A percentile compares a stretch with the other conserved stretches of the same genome.
These are phyloP conservation scores for Sceloporus undulatus DNA, from an alignment of 2,113 vertebrate genomes.

Conservation along the genomic window DNA sequence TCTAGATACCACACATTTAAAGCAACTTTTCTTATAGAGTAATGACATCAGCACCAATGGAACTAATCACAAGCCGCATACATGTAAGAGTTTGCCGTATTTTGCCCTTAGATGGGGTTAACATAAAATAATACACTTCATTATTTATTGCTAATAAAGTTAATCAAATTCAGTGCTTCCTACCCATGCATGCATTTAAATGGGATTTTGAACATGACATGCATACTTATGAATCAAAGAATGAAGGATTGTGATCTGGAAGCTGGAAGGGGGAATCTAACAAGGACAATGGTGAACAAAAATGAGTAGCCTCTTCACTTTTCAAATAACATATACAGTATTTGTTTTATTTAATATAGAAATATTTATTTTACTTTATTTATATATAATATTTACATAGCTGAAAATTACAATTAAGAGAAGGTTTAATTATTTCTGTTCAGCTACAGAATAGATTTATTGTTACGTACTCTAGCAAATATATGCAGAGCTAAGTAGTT, in stretches of 20 bases:
- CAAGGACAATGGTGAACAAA: constrained; percentile 67
- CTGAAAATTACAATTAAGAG: constrained; percentile 65
- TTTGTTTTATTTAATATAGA: constrained; percentile 72
- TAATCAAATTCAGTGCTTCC: constrained; percentile 78
- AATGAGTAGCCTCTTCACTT: constrained; percentile 68
- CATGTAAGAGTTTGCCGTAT: constrained; percentile 58
- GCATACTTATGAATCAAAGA: constrained; percentile 79
- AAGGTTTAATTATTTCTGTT: constrained; percentile 54
- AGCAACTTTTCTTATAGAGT: constrained; percentile 65
- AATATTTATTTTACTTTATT: constrained; percentile 78
- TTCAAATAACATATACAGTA: constrained; percentile 68
- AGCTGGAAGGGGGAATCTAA: constrained; percentile 55
- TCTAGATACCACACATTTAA: constrained; percentile 44
- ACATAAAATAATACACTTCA: constrained; percentile 74
- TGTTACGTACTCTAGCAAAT: background rate
- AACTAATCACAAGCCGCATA: constrained; percentile 50
- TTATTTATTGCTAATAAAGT: constrained; percentile 82
- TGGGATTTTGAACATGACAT: constrained; percentile 76
- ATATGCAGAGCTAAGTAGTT: background rate
- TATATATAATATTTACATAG: constrained; percentile 74
- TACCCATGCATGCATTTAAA: constrained; percentile 75
- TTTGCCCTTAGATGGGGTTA: constrained; percentile 76
- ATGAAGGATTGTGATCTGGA: constrained; percentile 74
- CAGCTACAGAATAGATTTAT: constrained; percentile 28
- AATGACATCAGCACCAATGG: constrained; percentile 55